These are phyloP conservation scores for Zaprionus lineosus DNA, from an alignment of 2,888 invertebrate species.

Conservation along the genomic window DNA sequence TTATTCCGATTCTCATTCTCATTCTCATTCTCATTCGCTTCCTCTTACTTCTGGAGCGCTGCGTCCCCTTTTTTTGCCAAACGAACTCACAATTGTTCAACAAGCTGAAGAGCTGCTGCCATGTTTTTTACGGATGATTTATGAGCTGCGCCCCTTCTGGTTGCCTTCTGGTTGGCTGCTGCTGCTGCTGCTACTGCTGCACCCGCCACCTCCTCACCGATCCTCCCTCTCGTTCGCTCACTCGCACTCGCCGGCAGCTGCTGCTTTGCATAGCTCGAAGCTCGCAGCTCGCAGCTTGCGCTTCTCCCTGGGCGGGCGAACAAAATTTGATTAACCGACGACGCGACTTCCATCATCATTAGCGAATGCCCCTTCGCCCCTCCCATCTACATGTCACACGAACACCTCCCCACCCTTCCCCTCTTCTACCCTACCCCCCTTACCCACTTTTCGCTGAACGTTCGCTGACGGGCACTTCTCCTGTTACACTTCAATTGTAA, in stretches of 20 bases:
- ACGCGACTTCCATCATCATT: constrained; percentile 70
- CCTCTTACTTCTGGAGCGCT: background rate
- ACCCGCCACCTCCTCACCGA: constrained; percentile 56
- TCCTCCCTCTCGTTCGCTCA: constrained; percentile 10
- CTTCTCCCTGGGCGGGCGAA: constrained; percentile 32
- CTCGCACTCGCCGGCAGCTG: constrained; percentile 11
- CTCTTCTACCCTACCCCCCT: too few relatives aligned
- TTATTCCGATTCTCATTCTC: background rate
- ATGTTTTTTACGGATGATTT: constrained; percentile 54
- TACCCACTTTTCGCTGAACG: too few relatives aligned
- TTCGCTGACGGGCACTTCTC: constrained; percentile 50
- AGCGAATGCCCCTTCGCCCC: constrained; percentile 41
- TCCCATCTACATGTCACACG: constrained; percentile 5
- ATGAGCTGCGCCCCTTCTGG: constrained; percentile 68
- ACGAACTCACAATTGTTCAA: constrained; percentile 30
- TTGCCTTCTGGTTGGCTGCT: constrained; percentile 54
- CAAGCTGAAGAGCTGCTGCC: constrained; percentile 49
- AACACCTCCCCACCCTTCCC: constrained; percentile 5
- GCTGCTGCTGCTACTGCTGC: constrained; percentile 27
- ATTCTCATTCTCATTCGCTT: background rate
- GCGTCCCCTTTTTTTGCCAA: background rate
- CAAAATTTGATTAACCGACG: constrained; percentile 70
- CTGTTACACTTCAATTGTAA: constrained; percentile 69
- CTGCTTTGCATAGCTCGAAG: constrained; percentile 62
- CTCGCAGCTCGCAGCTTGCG: constrained; percentile 10